phyloP scores from a whole-genome alignment of 53 echinoderm and acorn worm genomes.

The Zoroaster sp. region DNA sequence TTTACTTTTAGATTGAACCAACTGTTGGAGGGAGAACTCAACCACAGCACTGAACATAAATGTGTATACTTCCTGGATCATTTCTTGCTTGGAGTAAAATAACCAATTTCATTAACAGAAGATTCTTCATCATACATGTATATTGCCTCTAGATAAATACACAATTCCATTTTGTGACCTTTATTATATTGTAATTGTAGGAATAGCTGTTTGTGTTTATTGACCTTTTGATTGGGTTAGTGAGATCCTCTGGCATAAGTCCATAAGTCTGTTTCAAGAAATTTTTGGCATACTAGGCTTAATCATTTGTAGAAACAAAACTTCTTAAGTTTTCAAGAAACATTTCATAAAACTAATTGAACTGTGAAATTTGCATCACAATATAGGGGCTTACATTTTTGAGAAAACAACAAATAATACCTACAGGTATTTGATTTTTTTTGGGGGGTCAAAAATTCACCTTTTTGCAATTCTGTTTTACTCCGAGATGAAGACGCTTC shows the following conservation, averaged over 20 bases:
- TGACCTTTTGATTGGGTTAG: neutral
- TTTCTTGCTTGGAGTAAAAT: neutral
- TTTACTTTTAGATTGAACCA: neutral
- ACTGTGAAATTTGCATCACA: too few species aligned
- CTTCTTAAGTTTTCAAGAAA: too few species aligned
- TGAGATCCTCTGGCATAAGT: neutral
- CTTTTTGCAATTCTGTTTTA: too few species aligned
- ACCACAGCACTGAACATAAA: neutral
- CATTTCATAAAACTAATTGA: too few species aligned
- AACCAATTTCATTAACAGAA: neutral
- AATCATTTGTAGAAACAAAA: too few species aligned
- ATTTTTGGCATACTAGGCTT: too few species aligned
- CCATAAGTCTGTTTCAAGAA: neutral
- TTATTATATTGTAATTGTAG: neutral
- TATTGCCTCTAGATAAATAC: neutral
- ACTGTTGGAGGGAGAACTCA: neutral
- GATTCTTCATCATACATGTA: neutral
- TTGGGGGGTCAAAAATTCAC: too few species aligned
- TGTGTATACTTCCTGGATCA: neutral
- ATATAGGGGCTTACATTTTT: too few species aligned
- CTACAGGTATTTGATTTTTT: too few species aligned
- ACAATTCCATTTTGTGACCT: neutral
- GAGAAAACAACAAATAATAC: too few species aligned
- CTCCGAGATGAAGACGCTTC: too few species aligned
- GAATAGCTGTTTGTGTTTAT: neutral